These are phyloP conservation scores for Tetrao urogallus DNA, from an alignment of 2,113 vertebrate species.

Conservation along the genomic window DNA sequence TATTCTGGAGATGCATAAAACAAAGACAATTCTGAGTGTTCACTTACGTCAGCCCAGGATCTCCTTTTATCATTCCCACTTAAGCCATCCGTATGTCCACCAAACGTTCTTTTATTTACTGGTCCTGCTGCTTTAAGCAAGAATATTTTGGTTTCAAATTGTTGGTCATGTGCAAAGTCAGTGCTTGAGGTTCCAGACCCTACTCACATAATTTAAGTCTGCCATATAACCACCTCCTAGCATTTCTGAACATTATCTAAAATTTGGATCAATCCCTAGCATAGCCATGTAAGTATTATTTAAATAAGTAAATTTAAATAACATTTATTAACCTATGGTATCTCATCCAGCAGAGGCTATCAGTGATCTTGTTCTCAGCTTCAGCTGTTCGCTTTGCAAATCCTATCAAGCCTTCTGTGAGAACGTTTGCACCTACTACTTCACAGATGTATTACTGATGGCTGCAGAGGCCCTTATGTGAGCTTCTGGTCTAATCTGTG, in stretches of 20 bases:
- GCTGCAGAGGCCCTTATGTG: neutral
- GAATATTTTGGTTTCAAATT: neutral
- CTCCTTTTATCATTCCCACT: neutral
- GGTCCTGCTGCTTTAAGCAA: neutral
- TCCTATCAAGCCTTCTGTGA: neutral
- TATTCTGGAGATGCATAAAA: neutral
- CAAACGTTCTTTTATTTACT: neutral
- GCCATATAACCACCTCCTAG: neutral
- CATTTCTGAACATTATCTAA: neutral
- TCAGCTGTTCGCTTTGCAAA: neutral
- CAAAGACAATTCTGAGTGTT: neutral
- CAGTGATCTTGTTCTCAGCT: neutral
- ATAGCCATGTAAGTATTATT: accelerated
- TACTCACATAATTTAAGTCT: neutral
- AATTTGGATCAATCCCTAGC: neutral
- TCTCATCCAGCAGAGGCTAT: neutral
- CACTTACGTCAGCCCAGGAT: neutral
- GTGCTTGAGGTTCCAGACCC: neutral
- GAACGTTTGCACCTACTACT: neutral
- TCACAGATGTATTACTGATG: neutral
- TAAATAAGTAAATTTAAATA: neutral
- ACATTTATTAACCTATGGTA: neutral
- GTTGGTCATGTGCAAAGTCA: neutral
- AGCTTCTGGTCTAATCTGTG: neutral
- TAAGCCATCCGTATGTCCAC: neutral